phyloP scores from a whole-genome alignment of 2,888 invertebrate genomes.

The Muscina levida region DNA sequence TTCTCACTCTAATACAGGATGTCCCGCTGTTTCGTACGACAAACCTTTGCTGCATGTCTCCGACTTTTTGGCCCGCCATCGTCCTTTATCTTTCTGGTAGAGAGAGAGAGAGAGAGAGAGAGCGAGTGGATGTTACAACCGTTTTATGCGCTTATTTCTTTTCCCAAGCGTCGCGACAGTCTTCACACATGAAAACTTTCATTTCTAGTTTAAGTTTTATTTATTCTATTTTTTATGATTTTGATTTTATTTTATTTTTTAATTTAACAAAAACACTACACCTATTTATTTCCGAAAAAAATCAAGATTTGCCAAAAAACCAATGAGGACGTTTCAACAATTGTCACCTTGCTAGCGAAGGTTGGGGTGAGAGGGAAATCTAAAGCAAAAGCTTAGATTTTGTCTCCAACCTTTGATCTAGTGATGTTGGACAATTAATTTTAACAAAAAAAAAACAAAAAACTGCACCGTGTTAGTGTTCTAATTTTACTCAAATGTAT shows the following conservation, averaged over 20 bases:
- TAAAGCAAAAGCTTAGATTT: background rate
- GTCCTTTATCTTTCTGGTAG: constrained; percentile 78
- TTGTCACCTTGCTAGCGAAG: constrained; percentile 80
- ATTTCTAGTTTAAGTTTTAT: constrained; percentile 73
- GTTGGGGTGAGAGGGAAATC: constrained; percentile 57
- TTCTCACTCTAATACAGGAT: constrained; percentile 80
- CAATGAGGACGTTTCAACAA: constrained; percentile 66
- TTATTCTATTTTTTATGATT: constrained; percentile 71
- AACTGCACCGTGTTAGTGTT: constrained; percentile 40
- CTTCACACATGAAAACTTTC: constrained; percentile 42
- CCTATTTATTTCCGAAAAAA: constrained; percentile 48
- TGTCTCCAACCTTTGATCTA: constrained; percentile 74
- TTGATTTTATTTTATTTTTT: constrained; percentile 71
- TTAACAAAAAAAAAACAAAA: constrained; percentile 8
- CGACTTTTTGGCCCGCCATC: constrained; percentile 72
- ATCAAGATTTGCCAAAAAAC: constrained; percentile 14
- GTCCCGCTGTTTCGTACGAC: constrained; percentile 80
- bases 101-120: too few species aligned
- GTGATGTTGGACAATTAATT: constrained; percentile 78
- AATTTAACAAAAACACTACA: constrained; percentile 54
- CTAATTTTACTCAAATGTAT: background rate
- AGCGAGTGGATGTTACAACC: background rate
- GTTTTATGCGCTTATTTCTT: background rate
- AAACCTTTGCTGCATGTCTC: constrained; percentile 68
- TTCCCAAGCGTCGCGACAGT: background rate